Conservation (phyloP, 64 coral and sea anemone species). For the Stichodactyla helianthus region DNA sequence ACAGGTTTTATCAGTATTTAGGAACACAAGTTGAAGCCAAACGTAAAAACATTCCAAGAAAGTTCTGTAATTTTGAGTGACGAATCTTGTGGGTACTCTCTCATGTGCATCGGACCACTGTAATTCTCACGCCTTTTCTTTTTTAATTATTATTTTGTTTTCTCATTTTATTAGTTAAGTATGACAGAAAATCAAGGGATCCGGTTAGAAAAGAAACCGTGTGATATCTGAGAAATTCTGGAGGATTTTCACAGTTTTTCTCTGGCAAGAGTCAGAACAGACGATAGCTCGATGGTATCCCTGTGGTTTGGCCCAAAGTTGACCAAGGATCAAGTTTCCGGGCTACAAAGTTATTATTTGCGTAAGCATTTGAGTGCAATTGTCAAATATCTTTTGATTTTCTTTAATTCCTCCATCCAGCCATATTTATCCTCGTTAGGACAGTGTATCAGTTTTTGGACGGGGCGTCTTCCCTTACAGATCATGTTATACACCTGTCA, state of each 20-base stretch:
- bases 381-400: neutral
- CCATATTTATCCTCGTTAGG: neutral
- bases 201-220: neutral
- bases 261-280: neutral
- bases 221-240: neutral
- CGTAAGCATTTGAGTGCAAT: neutral
- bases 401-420: neutral
- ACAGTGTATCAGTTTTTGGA: neutral
- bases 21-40: neutral
- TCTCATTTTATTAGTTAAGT: neutral
- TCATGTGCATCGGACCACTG: slow-evolving; percentile 11
- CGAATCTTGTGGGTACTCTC: neutral
- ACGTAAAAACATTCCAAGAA: slow-evolving; percentile 15
- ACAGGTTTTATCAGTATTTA: neutral
- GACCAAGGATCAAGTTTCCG: neutral
- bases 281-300: neutral
- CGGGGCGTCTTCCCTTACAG: neutral
- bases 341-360: no score
- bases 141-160: neutral
- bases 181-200: neutral
- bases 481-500: neutral
- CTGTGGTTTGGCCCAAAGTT: neutral
- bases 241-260: neutral
- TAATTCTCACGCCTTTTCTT: neutral
- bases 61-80: slow-evolving; percentile 13